Evolutionary conservation across 2,113 vertebrate genomes (phyloP).

Genomic region (Enhydra lutris): DNA sequence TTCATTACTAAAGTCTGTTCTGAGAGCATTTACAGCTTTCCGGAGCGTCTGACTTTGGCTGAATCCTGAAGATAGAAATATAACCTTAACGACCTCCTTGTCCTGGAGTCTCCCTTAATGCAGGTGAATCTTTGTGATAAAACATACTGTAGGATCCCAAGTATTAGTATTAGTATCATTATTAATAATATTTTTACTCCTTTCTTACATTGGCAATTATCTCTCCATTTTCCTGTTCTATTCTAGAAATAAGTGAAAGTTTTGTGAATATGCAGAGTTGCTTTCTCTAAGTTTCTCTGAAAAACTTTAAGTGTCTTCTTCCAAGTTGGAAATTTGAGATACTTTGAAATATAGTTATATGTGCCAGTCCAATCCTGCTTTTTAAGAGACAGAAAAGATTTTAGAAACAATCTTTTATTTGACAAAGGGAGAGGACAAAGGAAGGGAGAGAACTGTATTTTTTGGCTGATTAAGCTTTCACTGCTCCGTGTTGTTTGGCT

Average conservation of each 20-base stretch:
- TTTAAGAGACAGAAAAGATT: slow-evolving; percentile 26
- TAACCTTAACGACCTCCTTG: neutral
- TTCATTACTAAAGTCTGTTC: slow-evolving; percentile 56
- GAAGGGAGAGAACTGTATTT: neutral
- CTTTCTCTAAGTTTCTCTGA: neutral
- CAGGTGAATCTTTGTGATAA: slow-evolving; percentile 60
- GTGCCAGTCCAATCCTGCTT: neutral
- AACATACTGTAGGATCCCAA: neutral
- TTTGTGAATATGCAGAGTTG: neutral
- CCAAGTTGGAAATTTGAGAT: slow-evolving; percentile 36
- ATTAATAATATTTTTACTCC: neutral
- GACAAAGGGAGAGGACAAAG: slow-evolving; percentile 19
- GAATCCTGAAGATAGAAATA: slow-evolving; percentile 47
- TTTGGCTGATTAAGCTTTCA: neutral
- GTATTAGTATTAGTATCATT: slow-evolving; percentile 12
- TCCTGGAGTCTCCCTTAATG: neutral
- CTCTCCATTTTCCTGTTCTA: slow-evolving; percentile 26
- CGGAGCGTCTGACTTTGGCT: slow-evolving; percentile 22
- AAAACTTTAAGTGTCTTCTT: slow-evolving; percentile 26
- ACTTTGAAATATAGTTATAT: slow-evolving; percentile 44
- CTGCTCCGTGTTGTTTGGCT: neutral
- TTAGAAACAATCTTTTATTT: slow-evolving; percentile 20
- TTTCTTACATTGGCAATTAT: slow-evolving; percentile 17
- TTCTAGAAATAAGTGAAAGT: slow-evolving; percentile 30
- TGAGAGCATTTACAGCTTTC: slow-evolving; percentile 56